Conservation (phyloP, 2,113 vertebrate genomes). For the Sorex fumeus region DNA sequence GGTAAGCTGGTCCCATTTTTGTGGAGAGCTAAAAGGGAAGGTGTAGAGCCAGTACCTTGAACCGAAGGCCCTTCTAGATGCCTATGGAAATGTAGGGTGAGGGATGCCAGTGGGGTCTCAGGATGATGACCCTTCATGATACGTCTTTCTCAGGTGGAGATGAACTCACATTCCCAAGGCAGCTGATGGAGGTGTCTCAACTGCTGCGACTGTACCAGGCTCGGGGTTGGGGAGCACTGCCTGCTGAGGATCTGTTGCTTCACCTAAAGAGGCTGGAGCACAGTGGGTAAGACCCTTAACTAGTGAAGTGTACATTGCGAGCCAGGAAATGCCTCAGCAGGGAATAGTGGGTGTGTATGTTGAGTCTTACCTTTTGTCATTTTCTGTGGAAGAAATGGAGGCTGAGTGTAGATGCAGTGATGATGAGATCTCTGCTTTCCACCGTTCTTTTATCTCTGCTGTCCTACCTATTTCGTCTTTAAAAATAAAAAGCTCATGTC, state of each 20-base stretch:
- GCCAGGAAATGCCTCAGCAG: background rate
- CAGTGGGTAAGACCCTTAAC: conserved; percentile 66
- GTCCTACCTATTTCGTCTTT: background rate
- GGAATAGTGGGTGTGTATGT: background rate
- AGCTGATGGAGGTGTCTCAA: conserved; percentile 82
- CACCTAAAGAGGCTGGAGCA: conserved; percentile 80
- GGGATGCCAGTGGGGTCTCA: background rate
- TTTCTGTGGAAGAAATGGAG: background rate
- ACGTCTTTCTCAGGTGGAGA: conserved; percentile 62
- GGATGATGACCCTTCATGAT: background rate
- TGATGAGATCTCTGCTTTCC: background rate
- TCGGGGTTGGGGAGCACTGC: conserved; percentile 65
- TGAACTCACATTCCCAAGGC: conserved; percentile 26
- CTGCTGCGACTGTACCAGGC: conserved; percentile 78
- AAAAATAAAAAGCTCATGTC: background rate
- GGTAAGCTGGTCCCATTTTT: conserved; percentile 60
- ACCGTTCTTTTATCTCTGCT: background rate
- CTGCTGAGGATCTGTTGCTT: conserved; percentile 75
- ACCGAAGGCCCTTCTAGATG: background rate
- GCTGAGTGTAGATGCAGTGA: background rate
- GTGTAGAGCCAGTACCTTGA: background rate
- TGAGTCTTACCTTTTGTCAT: background rate
- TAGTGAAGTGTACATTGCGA: background rate
- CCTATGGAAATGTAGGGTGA: background rate
- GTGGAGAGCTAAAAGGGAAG: too few relatives aligned